phyloP scores from a whole-genome alignment of 2,113 vertebrate species.

The Oreocharis arfaki region DNA sequence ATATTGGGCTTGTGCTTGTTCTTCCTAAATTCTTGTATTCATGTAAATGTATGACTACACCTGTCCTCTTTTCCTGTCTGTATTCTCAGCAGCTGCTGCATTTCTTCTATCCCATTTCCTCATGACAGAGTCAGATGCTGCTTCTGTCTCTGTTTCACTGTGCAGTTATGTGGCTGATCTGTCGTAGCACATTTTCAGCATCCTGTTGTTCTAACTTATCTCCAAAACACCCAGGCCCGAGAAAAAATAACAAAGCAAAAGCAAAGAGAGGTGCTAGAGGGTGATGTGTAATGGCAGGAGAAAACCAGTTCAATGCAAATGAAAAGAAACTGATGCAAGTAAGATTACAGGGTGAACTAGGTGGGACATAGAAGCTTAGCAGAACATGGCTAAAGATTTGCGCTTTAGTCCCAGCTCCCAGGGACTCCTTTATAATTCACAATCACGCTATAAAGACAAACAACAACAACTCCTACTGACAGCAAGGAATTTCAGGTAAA shows the following conservation, averaged over 20 bases:
- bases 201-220: background rate
- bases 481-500: background rate
- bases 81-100: background rate
- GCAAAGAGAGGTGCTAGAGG: background rate
- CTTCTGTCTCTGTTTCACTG: background rate
- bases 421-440: background rate
- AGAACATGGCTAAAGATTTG: background rate
- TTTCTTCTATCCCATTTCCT: background rate
- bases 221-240: background rate
- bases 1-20: background rate
- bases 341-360: background rate
- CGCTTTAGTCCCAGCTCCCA: background rate
- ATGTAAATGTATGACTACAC: background rate
- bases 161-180: background rate
- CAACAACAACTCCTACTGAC: background rate
- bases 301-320: background rate
- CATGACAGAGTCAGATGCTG: background rate
- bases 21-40: background rate
- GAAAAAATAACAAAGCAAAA: background rate
- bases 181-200: background rate
- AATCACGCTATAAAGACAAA: background rate
- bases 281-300: background rate
- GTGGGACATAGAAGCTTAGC: background rate
- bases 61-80: background rate
- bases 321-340: background rate